These are phyloP conservation scores for Diglossa brunneiventris DNA, from an alignment of 2,113 vertebrate species.

Conservation along the genomic window DNA sequence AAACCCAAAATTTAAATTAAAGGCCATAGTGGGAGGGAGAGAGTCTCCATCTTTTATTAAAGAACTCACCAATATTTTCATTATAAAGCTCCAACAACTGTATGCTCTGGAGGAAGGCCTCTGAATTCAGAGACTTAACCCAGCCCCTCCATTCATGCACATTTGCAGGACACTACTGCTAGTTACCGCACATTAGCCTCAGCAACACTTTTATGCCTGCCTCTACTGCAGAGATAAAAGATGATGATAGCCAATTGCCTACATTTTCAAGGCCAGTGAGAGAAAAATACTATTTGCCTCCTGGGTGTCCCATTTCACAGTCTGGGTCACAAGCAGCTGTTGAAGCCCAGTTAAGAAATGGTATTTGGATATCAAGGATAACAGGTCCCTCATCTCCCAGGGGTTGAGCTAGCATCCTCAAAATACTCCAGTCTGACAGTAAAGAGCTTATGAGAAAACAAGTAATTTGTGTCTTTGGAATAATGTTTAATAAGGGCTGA, in stretches of 20 bases:
- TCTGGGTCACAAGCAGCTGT: neutral
- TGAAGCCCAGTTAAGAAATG: neutral
- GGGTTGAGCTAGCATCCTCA: neutral
- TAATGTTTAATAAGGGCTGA: neutral
- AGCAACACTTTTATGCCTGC: neutral
- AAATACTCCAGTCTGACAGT: neutral
- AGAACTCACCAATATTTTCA: neutral
- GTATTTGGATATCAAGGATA: neutral
- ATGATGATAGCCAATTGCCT: accelerated
- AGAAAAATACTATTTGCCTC: neutral
- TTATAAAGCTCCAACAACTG: neutral
- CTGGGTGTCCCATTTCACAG: neutral
- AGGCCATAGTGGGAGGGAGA: neutral
- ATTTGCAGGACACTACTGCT: neutral
- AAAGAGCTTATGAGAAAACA: neutral
- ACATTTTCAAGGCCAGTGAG: neutral
- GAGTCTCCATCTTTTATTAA: neutral
- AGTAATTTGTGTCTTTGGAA: neutral
- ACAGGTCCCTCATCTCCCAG: neutral
- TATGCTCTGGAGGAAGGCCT: neutral
- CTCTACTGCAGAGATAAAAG: neutral
- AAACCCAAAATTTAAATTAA: neutral
- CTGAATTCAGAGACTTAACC: neutral
- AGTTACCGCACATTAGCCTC: neutral
- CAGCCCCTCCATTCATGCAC: accelerated